Evolutionary conservation across 2,888 invertebrate species (phyloP).

Genomic region (Rhamnusium bicolor): DNA sequence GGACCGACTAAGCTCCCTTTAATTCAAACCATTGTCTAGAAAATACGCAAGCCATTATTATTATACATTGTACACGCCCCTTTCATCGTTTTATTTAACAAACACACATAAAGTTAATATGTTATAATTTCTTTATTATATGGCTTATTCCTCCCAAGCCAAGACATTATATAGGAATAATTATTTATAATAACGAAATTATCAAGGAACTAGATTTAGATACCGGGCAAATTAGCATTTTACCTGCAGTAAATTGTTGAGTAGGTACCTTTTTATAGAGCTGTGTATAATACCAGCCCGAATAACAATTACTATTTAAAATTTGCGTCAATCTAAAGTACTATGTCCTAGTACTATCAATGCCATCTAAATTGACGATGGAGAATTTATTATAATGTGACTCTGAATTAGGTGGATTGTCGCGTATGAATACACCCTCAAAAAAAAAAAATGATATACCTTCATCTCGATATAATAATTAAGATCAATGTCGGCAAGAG

Average conservation of each 20-base stretch:
- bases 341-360: no score
- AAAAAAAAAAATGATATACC: no score
- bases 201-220: neutral
- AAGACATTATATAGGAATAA: constrained; percentile 9
- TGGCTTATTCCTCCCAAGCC: constrained; percentile 12
- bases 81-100: constrained; percentile 56
- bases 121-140: constrained; percentile 47
- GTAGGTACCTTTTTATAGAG: neutral
- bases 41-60: constrained; percentile 60
- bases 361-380: no score
- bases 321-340: no score
- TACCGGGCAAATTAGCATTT: neutral
- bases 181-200: constrained; percentile 17
- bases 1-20: constrained; percentile 66
- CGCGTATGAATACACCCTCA: no score
- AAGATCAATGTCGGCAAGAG: no score
- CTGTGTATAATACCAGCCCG: neutral
- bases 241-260: neutral
- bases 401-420: no score
- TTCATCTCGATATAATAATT: no score
- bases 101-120: constrained; percentile 51
- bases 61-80: constrained; percentile 44
- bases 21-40: constrained; percentile 69
- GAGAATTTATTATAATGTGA: no score
- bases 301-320: no score